Percentiles rank a stretch among this genome's conserved stretches.
Evolutionary conservation across 2,888 invertebrate genomes (phyloP).

Genomic region (Cephus spinipes): DNA sequence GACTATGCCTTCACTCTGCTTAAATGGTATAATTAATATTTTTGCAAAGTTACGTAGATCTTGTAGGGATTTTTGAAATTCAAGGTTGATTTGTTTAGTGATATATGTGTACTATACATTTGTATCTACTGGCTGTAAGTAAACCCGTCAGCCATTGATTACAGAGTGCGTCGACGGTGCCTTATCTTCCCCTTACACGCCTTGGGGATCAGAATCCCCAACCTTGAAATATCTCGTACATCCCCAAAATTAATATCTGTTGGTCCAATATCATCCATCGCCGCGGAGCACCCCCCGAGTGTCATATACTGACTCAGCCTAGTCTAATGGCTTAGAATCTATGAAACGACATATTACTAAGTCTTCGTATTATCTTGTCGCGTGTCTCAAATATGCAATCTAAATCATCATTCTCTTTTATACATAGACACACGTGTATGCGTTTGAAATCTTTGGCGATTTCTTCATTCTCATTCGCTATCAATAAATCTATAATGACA

Average conservation of each 20-base stretch:
- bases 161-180: slow-evolving; percentile 51
- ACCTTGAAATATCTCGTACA: slow-evolving; percentile 59
- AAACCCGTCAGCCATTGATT: slow-evolving; percentile 56
- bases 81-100: background rate
- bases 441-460: background rate
- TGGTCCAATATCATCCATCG: slow-evolving; percentile 60
- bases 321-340: background rate
- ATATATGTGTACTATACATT: too few species aligned
- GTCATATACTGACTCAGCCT: background rate
- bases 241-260: slow-evolving; percentile 64
- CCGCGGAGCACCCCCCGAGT: slow-evolving; percentile 24
- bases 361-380: background rate
- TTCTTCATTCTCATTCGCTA: background rate
- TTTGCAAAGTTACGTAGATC: background rate
- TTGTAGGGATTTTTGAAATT: background rate
- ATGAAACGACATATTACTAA: background rate
- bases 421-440: background rate
- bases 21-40: background rate
- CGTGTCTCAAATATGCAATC: background rate
- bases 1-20: background rate
- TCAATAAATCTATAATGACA: background rate
- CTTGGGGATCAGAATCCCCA: slow-evolving; percentile 53
- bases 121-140: background rate
- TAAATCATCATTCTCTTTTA: background rate
- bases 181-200: slow-evolving; percentile 64